Conservation (phyloP, 2,113 vertebrate genomes). For the Lamprotornis superbus region DNA sequence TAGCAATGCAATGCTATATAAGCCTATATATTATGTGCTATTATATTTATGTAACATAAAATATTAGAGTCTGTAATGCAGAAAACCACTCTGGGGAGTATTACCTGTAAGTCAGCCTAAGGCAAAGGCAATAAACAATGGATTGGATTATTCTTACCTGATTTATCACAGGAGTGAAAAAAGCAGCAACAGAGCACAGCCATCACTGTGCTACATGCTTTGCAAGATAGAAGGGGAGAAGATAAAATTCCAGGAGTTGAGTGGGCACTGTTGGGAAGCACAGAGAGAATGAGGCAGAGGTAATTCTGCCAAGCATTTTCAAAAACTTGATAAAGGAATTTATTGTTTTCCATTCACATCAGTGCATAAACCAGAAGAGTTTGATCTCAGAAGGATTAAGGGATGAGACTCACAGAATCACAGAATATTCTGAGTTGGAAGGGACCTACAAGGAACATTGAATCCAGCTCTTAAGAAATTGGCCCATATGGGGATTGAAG, state of each 20-base stretch:
- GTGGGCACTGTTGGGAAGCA: not conserved
- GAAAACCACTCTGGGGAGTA: not conserved
- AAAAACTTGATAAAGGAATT: not conserved
- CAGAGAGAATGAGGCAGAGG: not conserved
- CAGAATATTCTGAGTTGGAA: not conserved
- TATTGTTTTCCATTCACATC: accelerated
- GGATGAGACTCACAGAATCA: not conserved
- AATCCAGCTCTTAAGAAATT: not conserved
- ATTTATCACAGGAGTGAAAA: not conserved
- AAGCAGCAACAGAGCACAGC: not conserved
- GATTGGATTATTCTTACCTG: not conserved
- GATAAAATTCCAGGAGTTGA: not conserved
- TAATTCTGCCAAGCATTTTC: not conserved
- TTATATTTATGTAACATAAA: not conserved
- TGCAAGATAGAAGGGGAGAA: not conserved
- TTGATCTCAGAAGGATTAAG: not conserved
- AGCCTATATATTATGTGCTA: not conserved
- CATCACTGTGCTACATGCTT: accelerated
- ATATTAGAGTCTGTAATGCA: not conserved
- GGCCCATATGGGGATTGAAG: not conserved
- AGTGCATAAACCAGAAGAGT: not conserved
- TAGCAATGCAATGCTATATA: not conserved
- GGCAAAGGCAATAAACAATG: not conserved
- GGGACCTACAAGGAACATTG: not conserved
- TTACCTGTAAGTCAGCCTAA: not conserved